A percentile compares a stretch with the other conserved stretches of the same genome.
phyloP scores from a whole-genome alignment of 2,797 vertebrate species.

The Argentina silus region DNA sequence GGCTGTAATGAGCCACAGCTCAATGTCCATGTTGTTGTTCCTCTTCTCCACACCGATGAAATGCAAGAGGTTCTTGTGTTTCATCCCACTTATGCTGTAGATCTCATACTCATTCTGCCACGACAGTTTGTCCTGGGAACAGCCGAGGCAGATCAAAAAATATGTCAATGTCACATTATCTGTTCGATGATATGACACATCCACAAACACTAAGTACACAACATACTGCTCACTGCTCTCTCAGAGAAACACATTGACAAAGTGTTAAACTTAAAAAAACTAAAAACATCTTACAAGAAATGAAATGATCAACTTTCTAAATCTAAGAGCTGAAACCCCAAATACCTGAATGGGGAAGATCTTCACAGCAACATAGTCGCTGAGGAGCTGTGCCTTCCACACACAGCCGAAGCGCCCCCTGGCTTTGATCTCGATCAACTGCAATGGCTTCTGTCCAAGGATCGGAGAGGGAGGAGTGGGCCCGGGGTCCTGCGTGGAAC shows the following conservation, averaged over 20 bases:
- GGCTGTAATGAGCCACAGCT: constrained; percentile 95
- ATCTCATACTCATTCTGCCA: constrained; percentile 99
- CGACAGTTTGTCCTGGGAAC: constrained; percentile 90
- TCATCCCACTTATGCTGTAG: constrained; percentile 94
- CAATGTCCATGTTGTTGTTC: constrained; percentile 91
- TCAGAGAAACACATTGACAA: too few relatives aligned
- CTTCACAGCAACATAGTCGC: constrained; percentile 93
- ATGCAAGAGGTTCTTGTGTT: constrained; percentile 94
- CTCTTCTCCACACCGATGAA: constrained; percentile 96
- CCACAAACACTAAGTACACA: neutral
- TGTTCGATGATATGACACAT: neutral
- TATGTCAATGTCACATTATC: neutral
- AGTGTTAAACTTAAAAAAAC: too few relatives aligned
- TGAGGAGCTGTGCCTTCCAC: constrained; percentile 96
- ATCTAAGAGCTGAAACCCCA: neutral
- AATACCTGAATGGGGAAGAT: constrained; percentile 96
- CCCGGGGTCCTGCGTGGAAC: constrained; percentile 86
- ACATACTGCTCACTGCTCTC: too few relatives aligned
- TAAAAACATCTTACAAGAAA: neutral
- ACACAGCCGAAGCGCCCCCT: constrained; percentile 96
- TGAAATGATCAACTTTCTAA: too few relatives aligned
- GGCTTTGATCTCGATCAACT: constrained; percentile 94
- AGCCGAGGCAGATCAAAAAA: neutral
- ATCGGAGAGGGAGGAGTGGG: constrained; percentile 90
- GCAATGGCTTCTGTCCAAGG: constrained; percentile 92